Percentiles rank a stretch among this genome's conserved stretches.
Evolutionary conservation across 2,797 vertebrate species (phyloP).

Genomic region (Sebastes oblongus): DNA sequence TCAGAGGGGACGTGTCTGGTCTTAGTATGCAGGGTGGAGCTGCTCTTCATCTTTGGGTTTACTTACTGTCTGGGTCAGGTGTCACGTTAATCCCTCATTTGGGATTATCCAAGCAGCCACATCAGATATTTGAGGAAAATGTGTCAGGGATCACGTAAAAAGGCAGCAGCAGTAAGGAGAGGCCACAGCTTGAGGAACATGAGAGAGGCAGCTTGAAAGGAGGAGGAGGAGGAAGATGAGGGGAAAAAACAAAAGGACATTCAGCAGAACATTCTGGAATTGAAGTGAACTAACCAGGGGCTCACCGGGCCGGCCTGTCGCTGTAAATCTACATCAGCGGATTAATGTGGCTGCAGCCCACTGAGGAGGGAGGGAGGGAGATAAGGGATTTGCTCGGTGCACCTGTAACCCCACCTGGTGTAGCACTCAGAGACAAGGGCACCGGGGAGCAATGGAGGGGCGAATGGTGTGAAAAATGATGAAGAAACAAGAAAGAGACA

Average conservation of each 20-base stretch:
- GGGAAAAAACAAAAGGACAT: conserved; percentile 52
- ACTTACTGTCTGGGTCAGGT: conserved; percentile 30
- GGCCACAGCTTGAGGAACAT: not conserved
- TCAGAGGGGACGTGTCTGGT: not conserved
- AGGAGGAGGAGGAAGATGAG: not conserved
- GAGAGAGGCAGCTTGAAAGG: not conserved
- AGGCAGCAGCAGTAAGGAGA: not conserved
- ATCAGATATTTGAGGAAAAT: conserved; percentile 23
- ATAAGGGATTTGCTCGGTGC: conserved; percentile 28
- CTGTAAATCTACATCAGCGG: conserved; percentile 55
- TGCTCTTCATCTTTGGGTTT: conserved; percentile 9
- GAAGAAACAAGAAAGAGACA: not conserved
- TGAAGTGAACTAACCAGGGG: conserved; percentile 48
- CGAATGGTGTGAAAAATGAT: not conserved
- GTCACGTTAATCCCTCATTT: conserved; percentile 40
- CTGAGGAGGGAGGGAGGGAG: conserved; percentile 7
- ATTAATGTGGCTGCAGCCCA: conserved; percentile 46
- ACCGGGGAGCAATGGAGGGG: conserved; percentile 10
- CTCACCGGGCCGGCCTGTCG: conserved; percentile 48
- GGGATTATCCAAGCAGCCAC: conserved; percentile 35
- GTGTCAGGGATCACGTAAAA: conserved; percentile 3
- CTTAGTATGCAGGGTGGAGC: not conserved
- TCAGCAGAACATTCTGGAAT: conserved; percentile 46
- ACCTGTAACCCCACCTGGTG: conserved; percentile 64
- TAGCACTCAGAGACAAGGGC: conserved; percentile 32